Conservation (phyloP, 1,140 invertebrate species). For the Mesaphorura yosii region DNA sequence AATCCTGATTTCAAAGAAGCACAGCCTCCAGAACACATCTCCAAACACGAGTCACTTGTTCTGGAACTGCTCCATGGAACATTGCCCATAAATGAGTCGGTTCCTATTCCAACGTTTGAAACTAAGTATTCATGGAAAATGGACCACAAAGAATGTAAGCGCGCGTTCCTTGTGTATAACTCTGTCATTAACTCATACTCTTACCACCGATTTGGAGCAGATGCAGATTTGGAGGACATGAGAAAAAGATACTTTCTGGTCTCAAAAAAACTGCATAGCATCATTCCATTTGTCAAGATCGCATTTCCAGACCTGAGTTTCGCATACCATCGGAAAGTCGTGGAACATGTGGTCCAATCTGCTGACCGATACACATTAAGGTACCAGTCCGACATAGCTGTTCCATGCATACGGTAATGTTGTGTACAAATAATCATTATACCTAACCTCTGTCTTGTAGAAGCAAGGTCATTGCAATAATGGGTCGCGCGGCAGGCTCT, state of each 20-base stretch:
- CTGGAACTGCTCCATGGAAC: not conserved
- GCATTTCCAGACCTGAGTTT: conserved; percentile 60
- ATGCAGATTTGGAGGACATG: conserved; percentile 17
- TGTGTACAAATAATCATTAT: not conserved
- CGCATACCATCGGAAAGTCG: conserved; percentile 40
- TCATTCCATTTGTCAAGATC: conserved; percentile 59
- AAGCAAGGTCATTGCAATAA: conserved; percentile 46
- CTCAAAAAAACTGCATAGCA: conserved; percentile 44
- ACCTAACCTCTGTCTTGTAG: conserved; percentile 27
- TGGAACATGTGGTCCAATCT: conserved; percentile 50
- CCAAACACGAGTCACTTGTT: not conserved
- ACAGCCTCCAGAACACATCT: conserved; percentile 4
- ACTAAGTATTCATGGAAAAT: conserved; percentile 14
- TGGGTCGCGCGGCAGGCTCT: conserved; percentile 50
- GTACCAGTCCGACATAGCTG: conserved; percentile 30
- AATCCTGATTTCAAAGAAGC: too few species aligned
- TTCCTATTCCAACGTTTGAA: conserved; percentile 14
- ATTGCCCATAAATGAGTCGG: not conserved
- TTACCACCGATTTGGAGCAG: conserved; percentile 6
- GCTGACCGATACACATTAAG: conserved; percentile 49
- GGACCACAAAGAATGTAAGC: conserved; percentile 12
- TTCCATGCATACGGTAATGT: not conserved
- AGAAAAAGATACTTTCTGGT: conserved; percentile 36
- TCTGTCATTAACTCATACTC: not conserved
- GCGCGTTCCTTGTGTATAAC: not conserved